Evolutionary conservation across 2,888 invertebrate species (phyloP).

Genomic region (Drosophila melanocephala): DNA sequence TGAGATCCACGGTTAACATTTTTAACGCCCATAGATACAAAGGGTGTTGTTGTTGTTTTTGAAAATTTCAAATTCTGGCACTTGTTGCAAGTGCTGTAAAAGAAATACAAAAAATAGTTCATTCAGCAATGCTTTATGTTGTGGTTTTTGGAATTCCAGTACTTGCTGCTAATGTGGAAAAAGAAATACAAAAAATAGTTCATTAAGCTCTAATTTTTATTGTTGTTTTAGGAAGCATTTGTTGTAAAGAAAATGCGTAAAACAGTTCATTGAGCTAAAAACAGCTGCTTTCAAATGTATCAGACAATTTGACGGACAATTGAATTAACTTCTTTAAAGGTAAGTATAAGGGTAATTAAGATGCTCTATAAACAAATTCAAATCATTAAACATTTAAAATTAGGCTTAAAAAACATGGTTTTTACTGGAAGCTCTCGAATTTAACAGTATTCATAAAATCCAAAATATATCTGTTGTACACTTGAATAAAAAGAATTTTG

Average conservation of each 20-base stretch:
- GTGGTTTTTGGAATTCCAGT: not conserved
- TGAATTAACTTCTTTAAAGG: not conserved
- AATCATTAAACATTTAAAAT: not conserved
- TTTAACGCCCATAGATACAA: not conserved
- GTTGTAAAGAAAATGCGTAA: not conserved
- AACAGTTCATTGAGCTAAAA: not conserved
- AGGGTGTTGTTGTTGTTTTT: not conserved
- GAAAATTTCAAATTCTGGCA: constrained; percentile 6
- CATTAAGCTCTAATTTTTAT: not conserved
- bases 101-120: not conserved
- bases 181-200: not conserved
- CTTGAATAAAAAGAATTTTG: not conserved
- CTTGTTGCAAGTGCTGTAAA: constrained; percentile 14
- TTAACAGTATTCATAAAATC: not conserved
- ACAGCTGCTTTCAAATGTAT: not conserved
- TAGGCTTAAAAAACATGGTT: not conserved
- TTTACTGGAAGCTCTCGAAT: no score
- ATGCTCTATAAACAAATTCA: not conserved
- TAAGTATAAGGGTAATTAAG: not conserved
- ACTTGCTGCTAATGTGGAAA: not conserved
- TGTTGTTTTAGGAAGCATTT: not conserved
- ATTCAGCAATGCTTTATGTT: not conserved
- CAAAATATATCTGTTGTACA: not conserved
- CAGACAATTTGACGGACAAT: not conserved
- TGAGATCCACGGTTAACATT: not conserved